phyloP scores from a whole-genome alignment of 2,888 invertebrate genomes.

The Thecophora atra region DNA sequence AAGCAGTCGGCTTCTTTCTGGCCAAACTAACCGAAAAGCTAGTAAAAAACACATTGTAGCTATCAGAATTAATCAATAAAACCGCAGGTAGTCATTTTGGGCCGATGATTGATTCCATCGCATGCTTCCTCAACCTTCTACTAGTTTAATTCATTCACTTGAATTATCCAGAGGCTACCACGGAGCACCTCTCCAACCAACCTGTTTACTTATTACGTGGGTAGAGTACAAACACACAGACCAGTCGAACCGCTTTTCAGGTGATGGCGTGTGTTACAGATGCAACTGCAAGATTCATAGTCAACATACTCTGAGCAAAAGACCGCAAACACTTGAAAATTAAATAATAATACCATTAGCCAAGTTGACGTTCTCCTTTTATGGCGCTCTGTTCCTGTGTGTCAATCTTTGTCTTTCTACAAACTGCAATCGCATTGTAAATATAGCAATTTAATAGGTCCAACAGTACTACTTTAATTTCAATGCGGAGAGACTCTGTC shows the following conservation, averaged over 20 bases:
- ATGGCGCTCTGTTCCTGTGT: not conserved
- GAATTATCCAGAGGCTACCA: not conserved
- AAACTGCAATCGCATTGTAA: not conserved
- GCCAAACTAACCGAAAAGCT: no score
- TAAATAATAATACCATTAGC: not conserved
- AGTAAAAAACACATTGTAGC: no score
- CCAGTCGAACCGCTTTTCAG: not conserved
- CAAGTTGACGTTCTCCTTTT: not conserved
- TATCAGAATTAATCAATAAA: not conserved
- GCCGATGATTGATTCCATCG: not conserved
- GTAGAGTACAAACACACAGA: not conserved
- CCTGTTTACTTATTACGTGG: not conserved
- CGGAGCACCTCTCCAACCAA: not conserved
- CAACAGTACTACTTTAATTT: not conserved
- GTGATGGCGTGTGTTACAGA: not conserved
- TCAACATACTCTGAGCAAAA: not conserved
- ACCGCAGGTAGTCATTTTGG: constrained; percentile 2
- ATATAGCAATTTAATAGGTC: not conserved
- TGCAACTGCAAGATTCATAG: not conserved
- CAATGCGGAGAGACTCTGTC: not conserved
- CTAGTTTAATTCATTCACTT: not conserved
- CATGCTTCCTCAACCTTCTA: not conserved
- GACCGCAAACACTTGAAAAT: not conserved
- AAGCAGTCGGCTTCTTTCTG: no score
- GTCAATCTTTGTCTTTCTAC: not conserved